Evolutionary conservation across 2,113 vertebrate genomes (phyloP), one percentile per base, ranked within the genome.

Genomic region (Peromyscus californicus): DNA sequence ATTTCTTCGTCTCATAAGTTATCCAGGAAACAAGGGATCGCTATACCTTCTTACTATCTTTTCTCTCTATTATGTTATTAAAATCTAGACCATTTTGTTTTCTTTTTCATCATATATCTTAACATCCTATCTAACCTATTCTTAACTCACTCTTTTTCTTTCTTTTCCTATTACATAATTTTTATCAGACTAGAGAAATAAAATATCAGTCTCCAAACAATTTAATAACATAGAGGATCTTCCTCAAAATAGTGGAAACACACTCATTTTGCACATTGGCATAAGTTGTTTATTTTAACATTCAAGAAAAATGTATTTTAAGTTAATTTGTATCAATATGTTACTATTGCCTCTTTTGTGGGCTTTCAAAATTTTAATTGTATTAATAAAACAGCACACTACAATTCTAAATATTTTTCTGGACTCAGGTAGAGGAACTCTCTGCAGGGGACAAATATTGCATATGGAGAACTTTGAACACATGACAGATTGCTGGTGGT

Each of bases 131-230:
- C 9, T 59, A 74, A 42, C 33, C 2, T 83, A 61, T 42, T 76
- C 15, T 76, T 57, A 16, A 1, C 0, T 33, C 0, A 54, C 36
- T 59, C 90, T 26, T 21, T 85, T 22, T 21, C 29, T 45, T 36
- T 76, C 3, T 9, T 17, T 48, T 75, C 2, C 17, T 17, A 0
- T 45, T 82, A n/a, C 51, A 13, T 82, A 54, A 8, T 26, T 12
- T 17, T 59, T 61, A 39, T 45, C 54, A 91, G 82, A 78, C 48
- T 45, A 89, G 7, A 33, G 85, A 93, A 90, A 95, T 78, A 93
- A 91, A 31, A 57, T 21, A 1, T 10, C 74, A 2, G 3, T 75
- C 15, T 0, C 16, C 1, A 78, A 13, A 3, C 31, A 72, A 78
- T 29, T 6, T 57, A 74, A 63, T 45, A 19, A 10, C 21, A 57